These are phyloP conservation scores for Uropetala carovei DNA, from an alignment of 2,888 invertebrate genomes.

Conservation along the genomic window DNA sequence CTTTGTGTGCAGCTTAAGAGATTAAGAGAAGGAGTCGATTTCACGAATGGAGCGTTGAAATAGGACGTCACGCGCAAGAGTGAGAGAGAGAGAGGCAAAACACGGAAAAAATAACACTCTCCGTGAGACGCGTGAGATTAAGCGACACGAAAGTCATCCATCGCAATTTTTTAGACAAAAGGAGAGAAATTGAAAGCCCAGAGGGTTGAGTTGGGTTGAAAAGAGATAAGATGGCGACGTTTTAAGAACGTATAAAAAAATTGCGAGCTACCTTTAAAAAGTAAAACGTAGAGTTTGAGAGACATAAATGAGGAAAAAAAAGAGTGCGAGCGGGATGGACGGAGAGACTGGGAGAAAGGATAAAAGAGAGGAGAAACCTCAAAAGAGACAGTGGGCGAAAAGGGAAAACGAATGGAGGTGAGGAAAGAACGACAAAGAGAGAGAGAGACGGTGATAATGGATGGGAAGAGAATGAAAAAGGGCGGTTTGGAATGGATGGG, in stretches of 20 bases:
- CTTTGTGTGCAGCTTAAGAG: neutral
- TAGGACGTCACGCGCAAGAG: neutral
- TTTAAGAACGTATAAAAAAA: neutral
- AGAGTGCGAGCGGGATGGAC: neutral
- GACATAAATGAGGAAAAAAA: neutral
- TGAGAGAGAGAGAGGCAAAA: too few species aligned
- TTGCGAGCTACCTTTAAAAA: neutral
- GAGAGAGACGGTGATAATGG: too few species aligned
- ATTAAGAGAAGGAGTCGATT: neutral
- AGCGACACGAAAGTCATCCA: neutral
- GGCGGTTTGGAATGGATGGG: neutral
- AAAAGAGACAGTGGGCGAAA: neutral
- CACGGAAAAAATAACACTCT: neutral
- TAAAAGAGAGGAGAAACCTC: neutral
- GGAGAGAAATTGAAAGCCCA: neutral
- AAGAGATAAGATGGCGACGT: conserved; percentile 8
- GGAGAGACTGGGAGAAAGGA: neutral
- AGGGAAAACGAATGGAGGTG: neutral
- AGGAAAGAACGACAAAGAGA: neutral
- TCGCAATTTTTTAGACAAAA: conserved; percentile 11
- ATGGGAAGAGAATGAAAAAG: too few species aligned
- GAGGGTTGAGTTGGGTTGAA: neutral
- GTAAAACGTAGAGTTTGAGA: neutral
- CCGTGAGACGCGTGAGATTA: neutral
- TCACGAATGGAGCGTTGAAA: neutral